Evolutionary conservation across 2,888 invertebrate species (phyloP).

Genomic region (Agrochola lota): DNA sequence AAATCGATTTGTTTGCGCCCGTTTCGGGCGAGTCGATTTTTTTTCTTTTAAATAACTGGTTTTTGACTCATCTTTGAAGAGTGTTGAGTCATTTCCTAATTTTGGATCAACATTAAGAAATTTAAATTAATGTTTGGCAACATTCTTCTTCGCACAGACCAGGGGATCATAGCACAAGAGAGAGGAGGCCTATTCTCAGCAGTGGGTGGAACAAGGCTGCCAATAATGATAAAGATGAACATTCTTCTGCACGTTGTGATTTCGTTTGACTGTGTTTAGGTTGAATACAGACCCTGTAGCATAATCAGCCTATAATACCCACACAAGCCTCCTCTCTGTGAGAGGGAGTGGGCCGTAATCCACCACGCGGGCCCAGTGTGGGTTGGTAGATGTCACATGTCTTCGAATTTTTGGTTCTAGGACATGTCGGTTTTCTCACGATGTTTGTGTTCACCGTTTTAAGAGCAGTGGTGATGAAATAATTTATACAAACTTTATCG

Average conservation of each 20-base stretch:
- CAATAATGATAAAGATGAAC: background rate
- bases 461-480: too few species aligned
- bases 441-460: too few species aligned
- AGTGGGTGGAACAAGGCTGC: too few species aligned
- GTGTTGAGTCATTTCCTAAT: conserved; percentile 46
- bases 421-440: too few species aligned
- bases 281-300: too few species aligned
- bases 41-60: conserved; percentile 36
- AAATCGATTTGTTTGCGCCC: conserved; percentile 23
- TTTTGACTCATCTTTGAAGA: conserved; percentile 47
- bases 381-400: too few species aligned
- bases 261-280: background rate
- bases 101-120: conserved; percentile 8
- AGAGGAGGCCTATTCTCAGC: background rate
- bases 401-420: too few species aligned
- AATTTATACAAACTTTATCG: too few species aligned
- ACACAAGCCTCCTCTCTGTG: too few species aligned
- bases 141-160: background rate
- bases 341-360: too few species aligned
- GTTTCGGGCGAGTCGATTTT: background rate
- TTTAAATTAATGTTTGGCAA: background rate
- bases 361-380: too few species aligned
- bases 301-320: too few species aligned
- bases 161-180: background rate
- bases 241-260: background rate